phyloP scores from a whole-genome alignment of 2,113 vertebrate species.

The Odocoileus virginianus region DNA sequence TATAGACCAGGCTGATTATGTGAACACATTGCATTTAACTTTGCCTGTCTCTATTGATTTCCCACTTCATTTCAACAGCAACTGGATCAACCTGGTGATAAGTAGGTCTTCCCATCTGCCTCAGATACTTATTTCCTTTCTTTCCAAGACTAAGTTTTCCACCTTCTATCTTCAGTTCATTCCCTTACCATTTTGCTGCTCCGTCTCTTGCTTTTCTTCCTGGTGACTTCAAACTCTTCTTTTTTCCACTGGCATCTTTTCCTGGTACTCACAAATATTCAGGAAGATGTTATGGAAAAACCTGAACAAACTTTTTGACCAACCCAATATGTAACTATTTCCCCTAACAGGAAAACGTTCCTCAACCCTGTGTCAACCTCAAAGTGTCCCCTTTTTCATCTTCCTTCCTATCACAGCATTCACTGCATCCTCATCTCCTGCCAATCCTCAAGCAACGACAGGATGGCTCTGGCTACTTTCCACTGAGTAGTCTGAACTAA shows the following conservation, averaged over 20 bases:
- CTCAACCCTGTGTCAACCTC: not conserved
- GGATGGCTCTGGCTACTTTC: not conserved
- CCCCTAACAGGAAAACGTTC: not conserved
- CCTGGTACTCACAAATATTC: not conserved
- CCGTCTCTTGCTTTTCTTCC: not conserved
- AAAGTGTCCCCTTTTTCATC: not conserved
- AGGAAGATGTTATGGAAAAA: not conserved
- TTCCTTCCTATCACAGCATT: not conserved
- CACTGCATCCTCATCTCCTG: not conserved
- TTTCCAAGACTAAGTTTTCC: not conserved
- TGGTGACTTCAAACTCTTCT: not conserved
- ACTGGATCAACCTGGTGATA: not conserved
- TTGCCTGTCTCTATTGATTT: not conserved
- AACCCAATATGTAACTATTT: not conserved
- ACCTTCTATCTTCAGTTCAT: not conserved
- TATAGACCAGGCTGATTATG: conserved; percentile 24
- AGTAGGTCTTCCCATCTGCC: not conserved
- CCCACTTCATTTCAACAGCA: not conserved
- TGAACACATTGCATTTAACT: not conserved
- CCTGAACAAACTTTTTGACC: not conserved
- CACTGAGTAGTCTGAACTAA: rapidly evolving
- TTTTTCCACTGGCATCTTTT: not conserved
- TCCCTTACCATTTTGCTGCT: not conserved
- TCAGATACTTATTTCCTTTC: not conserved
- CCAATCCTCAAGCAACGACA: not conserved